Base-by-base conservation (phyloP, 2,797 vertebrate species). In the Coendou prehensilis region DNA sequence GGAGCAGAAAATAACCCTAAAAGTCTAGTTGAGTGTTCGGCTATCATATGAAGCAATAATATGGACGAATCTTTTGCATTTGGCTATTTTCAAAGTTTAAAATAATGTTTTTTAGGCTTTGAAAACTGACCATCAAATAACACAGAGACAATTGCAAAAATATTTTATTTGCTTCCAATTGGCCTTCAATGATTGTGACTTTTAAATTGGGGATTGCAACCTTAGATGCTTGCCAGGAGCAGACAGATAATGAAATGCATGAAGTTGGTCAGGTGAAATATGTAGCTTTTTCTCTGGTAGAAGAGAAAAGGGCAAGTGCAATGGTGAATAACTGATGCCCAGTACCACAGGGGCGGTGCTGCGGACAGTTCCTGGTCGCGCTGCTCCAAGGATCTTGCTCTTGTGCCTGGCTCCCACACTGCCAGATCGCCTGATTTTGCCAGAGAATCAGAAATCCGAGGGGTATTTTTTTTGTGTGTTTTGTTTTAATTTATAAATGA, bases 121-220 rank as follows among this genome's bases (percentile, higher is more conserved):
- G 33, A 78, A 89, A 82, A 79, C 13, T 87, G 61, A n/a, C 8
- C 54, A 57, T 71, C 41, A 9, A 45, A 52, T 50, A 71, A 92
- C 9, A 1, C 33, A 87, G 41, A 67, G 47, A 11, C 30, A 89
- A 8, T 45, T 82, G 23, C 30, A 76, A 89, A 80, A 89, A 57
- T 64, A 89, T 76, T 84, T 45, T 50, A 56, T 81, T 88, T 56
- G 10, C 69, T 96, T 90, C 17, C n/a, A 91, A 28, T 54, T 4
- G 5, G 47, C 91, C 26, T 63, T 85, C 50, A 52, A 15, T 45
- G 52, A 61, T 45, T 20, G 6, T 50, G 41, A 20, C 56, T 91
- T 75, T 76, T 56, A 79, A 8, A 33, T 59, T 17, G 33, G 8
- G n/a, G 2, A 0, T 73, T 76, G 30, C 8, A 57, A 88, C 69